Evolutionary conservation across 2,113 vertebrate genomes (phyloP), one percentile per base, ranked within the genome.

Genomic region (Thunnus maccoyii): DNA sequence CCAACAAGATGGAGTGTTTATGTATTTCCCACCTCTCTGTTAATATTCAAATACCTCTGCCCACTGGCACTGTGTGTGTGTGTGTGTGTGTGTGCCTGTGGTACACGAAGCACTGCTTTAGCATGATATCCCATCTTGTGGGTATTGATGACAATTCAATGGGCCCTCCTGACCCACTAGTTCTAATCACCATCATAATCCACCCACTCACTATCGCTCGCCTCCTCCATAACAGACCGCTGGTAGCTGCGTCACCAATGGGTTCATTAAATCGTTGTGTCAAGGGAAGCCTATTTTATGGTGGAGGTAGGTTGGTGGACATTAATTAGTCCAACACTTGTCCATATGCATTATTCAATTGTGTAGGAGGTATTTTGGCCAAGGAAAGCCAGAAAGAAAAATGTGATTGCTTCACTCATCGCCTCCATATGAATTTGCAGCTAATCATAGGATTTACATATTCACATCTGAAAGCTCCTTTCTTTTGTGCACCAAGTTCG

Each of bases 311-410:
- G 85, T 80, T 85, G 85, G 81, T 82, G 85, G 90, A 89, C 86
- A 90, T 89, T 90, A 94, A 95, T 94, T 94, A 95, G 92, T 92
- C 91, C 93, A 90, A 85, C 86, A 82, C 72, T 90, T 80, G 87
- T 86, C 89, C 86, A 88, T 90, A 93, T 93, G 90, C 85, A 92
- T 94, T 90, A 94, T 94, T 93, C 92, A 93, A 52, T 65, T 82
- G 91, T 85, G 90, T 93, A 90, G 91, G 92, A 93, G 92, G 92
- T 75, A 86, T 92, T 91, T 87, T 92, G 88, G 84, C 73, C 47
- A 70, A 85, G 72, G 18, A 76, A 87, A 86, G 72, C 27, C 73
- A 74, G 77, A 72, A 61, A 77, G 78, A 83, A 74, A 73, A 79
- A 69, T 63, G 69, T 75, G 84, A 87, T 85, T 73, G 85, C 73